Evolutionary conservation across 2,797 vertebrate genomes (phyloP), one percentile per base, ranked within the genome.

Genomic region (Zalophus californianus): DNA sequence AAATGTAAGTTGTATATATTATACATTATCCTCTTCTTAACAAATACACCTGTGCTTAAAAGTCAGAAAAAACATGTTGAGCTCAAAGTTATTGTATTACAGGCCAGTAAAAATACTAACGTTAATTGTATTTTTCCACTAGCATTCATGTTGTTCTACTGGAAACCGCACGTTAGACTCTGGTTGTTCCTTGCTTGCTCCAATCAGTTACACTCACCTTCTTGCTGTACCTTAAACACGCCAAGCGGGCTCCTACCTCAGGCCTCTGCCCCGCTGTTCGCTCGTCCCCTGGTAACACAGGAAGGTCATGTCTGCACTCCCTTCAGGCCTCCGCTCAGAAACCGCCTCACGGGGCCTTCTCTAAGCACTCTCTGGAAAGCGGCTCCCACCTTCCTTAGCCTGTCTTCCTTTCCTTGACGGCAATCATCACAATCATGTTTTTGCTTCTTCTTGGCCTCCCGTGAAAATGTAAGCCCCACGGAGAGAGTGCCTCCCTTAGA

Each of bases 1-100:
- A 88, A 78, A 52, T 32, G 23, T 32, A 83, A 75, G 4, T 66
- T 90, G 44, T 29, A 38, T 12, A 11, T 12, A 38, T 82, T 56
- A 48, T 13, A 38, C 70, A 10, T 79, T 38, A 62, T 77, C 38
- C 90, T 58, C 14, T 70, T 90, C 72, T n/a, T 90, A 87, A 79
- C 58, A 94, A 92, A 90, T 84, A 84, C 91, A 38, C 35, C 48
- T n/a, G 58, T 73, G 25, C 18, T 92, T n/a, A 90, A 25, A 84
- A 62, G 21, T 86, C 38, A 64, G 35, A 25, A 80, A 73, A 38
- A 62, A 75, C 15, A 92, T 58, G 9, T 27, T 52, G 78, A 56
- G 12, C n/a, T 66, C 29, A 38, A 91, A 91, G 27, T 85, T 75
- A 84, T 6, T 82, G 25, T 41, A 86, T 44, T 93, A 16, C 32